Evolutionary conservation across 2,797 vertebrate genomes (phyloP).

Genomic region (Pampus argenteus): DNA sequence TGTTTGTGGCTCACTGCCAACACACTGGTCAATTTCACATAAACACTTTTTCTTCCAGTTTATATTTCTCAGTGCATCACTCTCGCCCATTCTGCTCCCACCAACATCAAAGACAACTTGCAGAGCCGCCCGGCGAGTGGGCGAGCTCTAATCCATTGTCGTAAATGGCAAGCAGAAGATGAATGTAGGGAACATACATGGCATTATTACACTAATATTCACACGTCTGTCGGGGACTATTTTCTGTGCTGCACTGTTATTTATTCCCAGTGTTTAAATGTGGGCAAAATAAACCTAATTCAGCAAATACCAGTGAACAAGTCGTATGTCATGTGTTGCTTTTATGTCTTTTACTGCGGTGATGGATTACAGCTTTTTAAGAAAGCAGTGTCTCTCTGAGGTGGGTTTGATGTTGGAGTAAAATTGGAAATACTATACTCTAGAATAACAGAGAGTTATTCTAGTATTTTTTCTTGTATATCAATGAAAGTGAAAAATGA

Average conservation of each 20-base stretch:
- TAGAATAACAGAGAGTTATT: constrained; percentile 13
- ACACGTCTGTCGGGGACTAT: constrained; percentile 24
- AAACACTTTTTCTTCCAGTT: constrained; percentile 29
- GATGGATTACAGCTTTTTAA: constrained; percentile 63
- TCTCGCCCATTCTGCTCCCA: constrained; percentile 22
- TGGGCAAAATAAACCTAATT: constrained; percentile 46
- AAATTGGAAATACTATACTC: constrained; percentile 17
- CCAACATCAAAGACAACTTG: constrained; percentile 26
- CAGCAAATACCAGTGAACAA: constrained; percentile 13
- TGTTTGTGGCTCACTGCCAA: constrained; percentile 7
- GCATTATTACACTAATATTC: constrained; percentile 47
- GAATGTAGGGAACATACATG: constrained; percentile 39
- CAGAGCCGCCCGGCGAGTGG: not conserved
- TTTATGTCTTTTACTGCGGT: constrained; percentile 35
- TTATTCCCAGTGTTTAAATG: constrained; percentile 37
- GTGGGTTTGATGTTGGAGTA: constrained; percentile 31
- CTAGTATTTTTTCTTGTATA: not conserved
- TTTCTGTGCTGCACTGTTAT: constrained; percentile 34
- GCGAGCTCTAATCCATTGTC: constrained; percentile 32
- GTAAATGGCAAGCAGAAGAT: constrained; percentile 42
- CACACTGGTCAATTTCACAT: constrained; percentile 36
- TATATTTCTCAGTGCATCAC: constrained; percentile 15
- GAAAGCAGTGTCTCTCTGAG: constrained; percentile 29
- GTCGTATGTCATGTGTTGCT: constrained; percentile 40
- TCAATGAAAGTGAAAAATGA: constrained; percentile 31